Percentiles rank a stretch among this genome's conserved stretches.
Conservation (phyloP, 2,113 vertebrate genomes). For the Misgurnus anguillicaudatus region DNA sequence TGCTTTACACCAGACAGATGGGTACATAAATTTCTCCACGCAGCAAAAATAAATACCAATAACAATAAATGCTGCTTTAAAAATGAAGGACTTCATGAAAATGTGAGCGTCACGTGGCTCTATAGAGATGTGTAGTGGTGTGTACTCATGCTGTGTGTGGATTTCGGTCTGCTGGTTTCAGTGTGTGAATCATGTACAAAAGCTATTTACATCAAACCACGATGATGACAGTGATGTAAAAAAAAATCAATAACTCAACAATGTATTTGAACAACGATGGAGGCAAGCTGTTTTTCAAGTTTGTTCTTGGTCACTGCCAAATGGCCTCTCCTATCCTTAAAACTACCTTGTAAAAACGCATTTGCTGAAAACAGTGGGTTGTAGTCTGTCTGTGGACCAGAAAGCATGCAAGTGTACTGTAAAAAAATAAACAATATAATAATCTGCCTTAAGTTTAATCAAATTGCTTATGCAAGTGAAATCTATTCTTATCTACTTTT, state of each 20-base stretch:
- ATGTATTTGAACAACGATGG: neutral
- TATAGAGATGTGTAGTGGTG: neutral
- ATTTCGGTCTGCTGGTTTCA: neutral
- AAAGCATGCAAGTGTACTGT: neutral
- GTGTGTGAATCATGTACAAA: neutral
- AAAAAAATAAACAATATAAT: no score
- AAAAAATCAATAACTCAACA: neutral
- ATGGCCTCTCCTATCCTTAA: conserved; percentile 6
- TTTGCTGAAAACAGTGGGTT: conserved; percentile 2
- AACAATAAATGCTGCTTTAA: conserved; percentile 38
- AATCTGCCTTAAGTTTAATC: no score
- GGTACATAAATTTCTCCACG: conserved; percentile 37
- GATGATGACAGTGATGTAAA: neutral
- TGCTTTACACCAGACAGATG: conserved; percentile 26
- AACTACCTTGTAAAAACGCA: neutral
- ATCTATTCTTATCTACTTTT: no score
- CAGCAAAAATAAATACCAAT: conserved; percentile 48
- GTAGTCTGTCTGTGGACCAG: neutral
- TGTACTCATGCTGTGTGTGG: neutral
- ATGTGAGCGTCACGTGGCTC: neutral
- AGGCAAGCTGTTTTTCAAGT: neutral
- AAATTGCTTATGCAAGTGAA: no score
- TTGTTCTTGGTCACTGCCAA: neutral
- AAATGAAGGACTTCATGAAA: conserved; percentile 35
- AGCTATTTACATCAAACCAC: neutral